Base-by-base conservation (phyloP, 2,113 vertebrate species). In the Scartelaos histophorus region DNA sequence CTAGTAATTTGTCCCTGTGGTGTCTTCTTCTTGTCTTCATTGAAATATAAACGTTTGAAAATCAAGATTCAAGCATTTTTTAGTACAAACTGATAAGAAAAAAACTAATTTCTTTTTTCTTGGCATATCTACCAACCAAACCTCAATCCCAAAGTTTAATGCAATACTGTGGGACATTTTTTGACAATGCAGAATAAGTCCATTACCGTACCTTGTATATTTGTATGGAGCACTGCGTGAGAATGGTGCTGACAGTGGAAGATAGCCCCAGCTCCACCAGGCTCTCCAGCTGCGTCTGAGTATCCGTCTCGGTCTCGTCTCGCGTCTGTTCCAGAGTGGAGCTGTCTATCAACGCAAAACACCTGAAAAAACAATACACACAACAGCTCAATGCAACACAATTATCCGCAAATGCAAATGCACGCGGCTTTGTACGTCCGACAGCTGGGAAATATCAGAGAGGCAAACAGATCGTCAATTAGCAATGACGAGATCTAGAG, bases 281-380 rank as follows among this genome's bases (percentile, higher is more conserved):
- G 87, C 96, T 99, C 91, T 99, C 98, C 78, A 98, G 85, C 69
- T 98, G 97, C 84, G 96, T 98, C 96, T 98, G 98, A 76, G 97
- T 98, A 87, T 99, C 97, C 2, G 96, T 99, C 92, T 98, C 97
- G 9, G 93, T 98, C 92, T 99, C 97, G 73, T 97, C 97, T 81
- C 97, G 93, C 1, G 97, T 99, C 92, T 99, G 97, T 71, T 98
- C 97, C 85, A 98, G 90, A 0, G 95, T 95, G 79, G 97, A 98
- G 91, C 95, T 98, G 92, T 98, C 98, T 89, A 99, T 98, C 80
- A 99, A 94, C 56, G 95, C 96, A 85, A 99, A 99, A 90, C 98
- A 99, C 71, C 98, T 99, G 92, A 76, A 69, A 61, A 13, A 69
- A 61, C 12, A 2, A 13, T n/a, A 25, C 22, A 49, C 69, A 64